Conservation (phyloP, 2,888 invertebrate genomes). For the Cheilosia vulpina region DNA sequence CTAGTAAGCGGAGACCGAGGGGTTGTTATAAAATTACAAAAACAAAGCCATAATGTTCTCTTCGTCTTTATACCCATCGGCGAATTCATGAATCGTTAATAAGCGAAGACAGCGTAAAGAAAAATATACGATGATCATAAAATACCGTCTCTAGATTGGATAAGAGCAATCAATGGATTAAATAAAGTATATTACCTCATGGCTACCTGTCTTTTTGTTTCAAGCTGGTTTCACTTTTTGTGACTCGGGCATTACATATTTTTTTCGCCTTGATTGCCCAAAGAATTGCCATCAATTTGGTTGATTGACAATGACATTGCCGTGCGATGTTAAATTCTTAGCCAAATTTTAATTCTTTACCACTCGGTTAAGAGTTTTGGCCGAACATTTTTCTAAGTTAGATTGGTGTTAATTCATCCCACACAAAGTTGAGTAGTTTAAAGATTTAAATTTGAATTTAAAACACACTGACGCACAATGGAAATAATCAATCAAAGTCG, state of each 20-base stretch:
- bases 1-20: neutral
- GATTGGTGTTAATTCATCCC: too few species aligned
- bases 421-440: too few species aligned
- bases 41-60: neutral
- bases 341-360: neutral
- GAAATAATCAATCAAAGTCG: too few species aligned
- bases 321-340: neutral
- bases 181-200: constrained; percentile 26
- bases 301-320: neutral
- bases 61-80: neutral
- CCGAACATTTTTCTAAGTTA: too few species aligned
- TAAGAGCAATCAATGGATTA: constrained; percentile 45
- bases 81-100: constrained; percentile 17
- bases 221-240: constrained; percentile 43
- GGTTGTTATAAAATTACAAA: constrained; percentile 1
- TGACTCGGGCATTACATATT: neutral
- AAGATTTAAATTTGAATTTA: too few species aligned
- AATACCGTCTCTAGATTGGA: constrained; percentile 33
- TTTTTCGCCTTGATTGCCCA: neutral
- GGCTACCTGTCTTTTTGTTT: constrained; percentile 38
- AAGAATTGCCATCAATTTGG: constrained; percentile 5
- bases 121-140: constrained; percentile 25
- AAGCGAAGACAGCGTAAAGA: constrained; percentile 13
- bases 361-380: neutral
- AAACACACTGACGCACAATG: too few species aligned